Evolutionary conservation across 1,140 invertebrate genomes (phyloP).

Genomic region (Papilio xuthus): DNA sequence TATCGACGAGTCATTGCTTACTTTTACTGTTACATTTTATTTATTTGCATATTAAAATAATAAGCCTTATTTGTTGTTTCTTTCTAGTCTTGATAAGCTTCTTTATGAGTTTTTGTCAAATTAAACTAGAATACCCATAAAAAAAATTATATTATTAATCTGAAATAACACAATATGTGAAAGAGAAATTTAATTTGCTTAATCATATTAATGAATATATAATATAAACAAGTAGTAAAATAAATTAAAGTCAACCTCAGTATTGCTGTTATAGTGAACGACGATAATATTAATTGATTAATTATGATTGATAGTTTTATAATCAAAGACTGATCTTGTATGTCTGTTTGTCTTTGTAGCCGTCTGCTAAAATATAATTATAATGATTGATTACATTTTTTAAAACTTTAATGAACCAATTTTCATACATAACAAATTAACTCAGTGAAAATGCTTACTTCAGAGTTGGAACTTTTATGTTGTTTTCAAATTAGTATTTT

Average conservation of each 20-base stretch:
- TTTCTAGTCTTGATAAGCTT: neutral
- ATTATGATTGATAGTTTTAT: neutral
- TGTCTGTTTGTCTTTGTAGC: too few relatives aligned
- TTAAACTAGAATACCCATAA: too few relatives aligned
- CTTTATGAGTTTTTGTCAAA: neutral
- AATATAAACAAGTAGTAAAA: neutral
- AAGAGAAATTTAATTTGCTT: neutral
- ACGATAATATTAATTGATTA: neutral
- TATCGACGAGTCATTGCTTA: neutral
- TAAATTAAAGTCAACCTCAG: neutral
- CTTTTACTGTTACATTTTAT: neutral
- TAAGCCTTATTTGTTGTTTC: neutral
- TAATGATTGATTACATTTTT: neutral
- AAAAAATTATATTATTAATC: neutral
- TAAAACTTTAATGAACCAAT: neutral
- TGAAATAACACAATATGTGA: neutral
- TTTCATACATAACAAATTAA: too few relatives aligned
- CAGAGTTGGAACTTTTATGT: too few relatives aligned
- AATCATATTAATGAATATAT: neutral
- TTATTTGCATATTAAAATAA: constrained; percentile 11
- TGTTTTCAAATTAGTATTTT: too few relatives aligned
- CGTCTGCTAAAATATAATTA: neutral
- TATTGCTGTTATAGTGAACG: neutral
- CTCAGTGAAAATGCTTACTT: too few relatives aligned
- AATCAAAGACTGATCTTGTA: neutral